A percentile compares a stretch with the other conserved stretches of the same genome.
Evolutionary conservation across 2,113 vertebrate genomes (phyloP).

Genomic region (human (Homo sapiens)): DNA sequence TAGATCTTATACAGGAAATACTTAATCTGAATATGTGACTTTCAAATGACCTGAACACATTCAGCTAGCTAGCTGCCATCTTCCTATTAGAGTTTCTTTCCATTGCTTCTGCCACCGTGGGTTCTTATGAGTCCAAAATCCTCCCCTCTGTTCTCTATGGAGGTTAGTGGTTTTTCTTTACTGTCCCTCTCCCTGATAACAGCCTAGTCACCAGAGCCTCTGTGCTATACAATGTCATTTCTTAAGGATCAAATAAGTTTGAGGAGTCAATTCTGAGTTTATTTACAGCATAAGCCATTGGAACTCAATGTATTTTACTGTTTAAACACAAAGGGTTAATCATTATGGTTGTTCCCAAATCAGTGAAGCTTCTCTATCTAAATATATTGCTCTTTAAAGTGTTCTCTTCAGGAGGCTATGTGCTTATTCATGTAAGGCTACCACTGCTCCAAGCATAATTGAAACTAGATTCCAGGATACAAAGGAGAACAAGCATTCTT

Average conservation of each 20-base stretch:
- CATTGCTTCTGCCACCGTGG: not conserved
- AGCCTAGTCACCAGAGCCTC: not conserved
- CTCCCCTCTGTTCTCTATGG: not conserved
- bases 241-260: not conserved
- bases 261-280: constrained; percentile 1
- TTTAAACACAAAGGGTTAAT: not conserved
- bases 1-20: constrained; percentile 28
- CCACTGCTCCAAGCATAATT: not conserved
- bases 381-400: constrained; percentile 5
- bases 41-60: constrained; percentile 37
- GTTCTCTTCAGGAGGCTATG: not conserved
- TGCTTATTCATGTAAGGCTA: not conserved
- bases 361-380: not conserved
- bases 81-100: not conserved
- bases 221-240: constrained; percentile 13
- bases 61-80: not conserved
- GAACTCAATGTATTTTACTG: not conserved
- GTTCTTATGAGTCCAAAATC: not conserved
- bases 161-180: not conserved
- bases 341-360: not conserved
- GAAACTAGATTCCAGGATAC: constrained; percentile 7
- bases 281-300: not conserved
- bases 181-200: not conserved
- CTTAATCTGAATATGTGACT: not conserved
- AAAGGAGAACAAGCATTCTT: not conserved